phyloP scores from a whole-genome alignment of 1,140 invertebrate genomes.

The Marisa cornuarietis region DNA sequence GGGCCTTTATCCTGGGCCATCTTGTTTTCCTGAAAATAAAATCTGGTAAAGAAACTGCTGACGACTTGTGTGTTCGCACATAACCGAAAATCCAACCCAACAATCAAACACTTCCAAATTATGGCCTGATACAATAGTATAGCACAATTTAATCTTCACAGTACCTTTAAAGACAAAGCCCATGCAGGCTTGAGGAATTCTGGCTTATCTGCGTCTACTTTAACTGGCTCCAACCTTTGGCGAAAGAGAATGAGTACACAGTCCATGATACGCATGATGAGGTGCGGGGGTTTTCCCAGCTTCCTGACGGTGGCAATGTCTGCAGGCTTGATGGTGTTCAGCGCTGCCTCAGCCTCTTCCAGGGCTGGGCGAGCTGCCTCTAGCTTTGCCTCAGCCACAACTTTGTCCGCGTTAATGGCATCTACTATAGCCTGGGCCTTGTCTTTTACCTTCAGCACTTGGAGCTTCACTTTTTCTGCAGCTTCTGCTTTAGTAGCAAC shows the following conservation, averaged over 20 bases:
- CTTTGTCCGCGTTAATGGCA: conserved; percentile 88
- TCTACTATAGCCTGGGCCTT: conserved; percentile 83
- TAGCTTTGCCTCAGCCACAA: conserved; percentile 87
- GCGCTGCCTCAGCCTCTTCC: conserved; percentile 91
- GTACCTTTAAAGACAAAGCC: conserved; percentile 24
- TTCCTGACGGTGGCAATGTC: conserved; percentile 91
- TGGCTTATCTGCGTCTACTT: conserved; percentile 78
- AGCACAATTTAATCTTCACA: too few species aligned
- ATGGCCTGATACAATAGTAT: too few species aligned
- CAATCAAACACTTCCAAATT: too few species aligned
- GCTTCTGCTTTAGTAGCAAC: conserved; percentile 81
- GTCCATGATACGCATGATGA: conserved; percentile 98
- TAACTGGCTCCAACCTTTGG: conserved; percentile 81
- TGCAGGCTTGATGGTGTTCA: conserved; percentile 92
- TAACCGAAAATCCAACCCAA: too few species aligned
- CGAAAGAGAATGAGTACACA: conserved; percentile 93
- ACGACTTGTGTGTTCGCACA: too few species aligned
- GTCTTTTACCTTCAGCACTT: conserved; percentile 93
- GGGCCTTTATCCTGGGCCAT: too few species aligned
- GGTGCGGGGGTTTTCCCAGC: conserved; percentile 90
- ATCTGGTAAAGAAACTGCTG: too few species aligned
- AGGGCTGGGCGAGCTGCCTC: conserved; percentile 92
- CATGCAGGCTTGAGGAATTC: conserved; percentile 21
- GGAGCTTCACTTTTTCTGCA: conserved; percentile 92
- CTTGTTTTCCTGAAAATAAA: too few species aligned